Evolutionary conservation across 1,140 invertebrate genomes (phyloP), one percentile per base, ranked within the genome.

Genomic region (Drosophila virilis): DNA sequence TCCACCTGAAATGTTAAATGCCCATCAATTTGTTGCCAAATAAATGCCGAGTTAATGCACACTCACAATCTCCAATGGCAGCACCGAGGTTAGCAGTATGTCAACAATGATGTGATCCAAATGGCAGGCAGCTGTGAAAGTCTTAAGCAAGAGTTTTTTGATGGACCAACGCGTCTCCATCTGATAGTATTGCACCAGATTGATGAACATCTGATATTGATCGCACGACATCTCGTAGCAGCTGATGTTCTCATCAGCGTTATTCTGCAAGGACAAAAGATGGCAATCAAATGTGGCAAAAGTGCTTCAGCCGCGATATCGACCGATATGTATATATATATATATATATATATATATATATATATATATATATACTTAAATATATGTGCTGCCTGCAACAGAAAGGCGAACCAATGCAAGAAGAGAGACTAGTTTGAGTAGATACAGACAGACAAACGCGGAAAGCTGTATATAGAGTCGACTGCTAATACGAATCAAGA

Each of bases 101-200:
- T 95, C 95, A 8, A 98, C 93, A 59, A 97, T 95, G 12, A 95
- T 95, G 51, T 95, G 93, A 92, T 98, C 97, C 60, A 98, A 93
- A 48, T 95, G 95, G 91, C 97, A 98, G 94, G 98, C 96, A 51
- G 96, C 95, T 45, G 96, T 96, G 93, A 98, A 98, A 12, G 96
- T 96, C 93, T 97, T 93, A 54, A 98, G 93, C 38, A 98, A 93
- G 1, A 97, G 93, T 70, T 96, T 94, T 69, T 97, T 94, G 72
- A 98, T 96, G 0, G 95, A 95, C 95, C 96, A 96, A 77, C 97
- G 94, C 3, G 96, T 95, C 93, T 98, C 97, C 97, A 98, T 98
- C 93, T 98, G 97, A 92, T 98, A 98, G 94, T 97, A 98, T 75
- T 97, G 95, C 54, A 97, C 96, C 46, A 98, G 92, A 73, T 95